A percentile compares a stretch with the other conserved stretches of the same genome.
Conservation (phyloP, 2,888 invertebrate species). For the Brachypterus glaber region DNA sequence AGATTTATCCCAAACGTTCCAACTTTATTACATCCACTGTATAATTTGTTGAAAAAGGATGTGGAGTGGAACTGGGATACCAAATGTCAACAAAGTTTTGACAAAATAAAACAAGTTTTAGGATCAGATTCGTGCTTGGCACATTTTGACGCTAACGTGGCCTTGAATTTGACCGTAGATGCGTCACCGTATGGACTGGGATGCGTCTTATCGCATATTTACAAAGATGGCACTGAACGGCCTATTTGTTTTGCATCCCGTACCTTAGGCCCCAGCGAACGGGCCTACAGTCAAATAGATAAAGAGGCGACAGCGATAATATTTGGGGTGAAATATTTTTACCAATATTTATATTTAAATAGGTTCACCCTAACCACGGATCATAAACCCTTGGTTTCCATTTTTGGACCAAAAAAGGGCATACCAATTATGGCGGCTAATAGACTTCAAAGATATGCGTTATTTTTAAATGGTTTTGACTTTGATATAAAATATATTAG, state of each 20-base stretch:
- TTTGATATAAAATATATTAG: too few species aligned
- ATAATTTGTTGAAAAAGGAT: conserved; percentile 1
- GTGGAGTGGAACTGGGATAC: conserved; percentile 1
- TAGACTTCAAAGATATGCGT: conserved; percentile 8
- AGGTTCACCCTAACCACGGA: conserved; percentile 12
- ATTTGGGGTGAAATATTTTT: conserved; percentile 9
- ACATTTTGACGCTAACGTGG: conserved; percentile 17
- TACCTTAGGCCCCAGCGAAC: conserved; percentile 14
- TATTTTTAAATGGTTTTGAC: too few species aligned
- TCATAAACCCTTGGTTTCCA: conserved; percentile 12
- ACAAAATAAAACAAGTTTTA: conserved; percentile 14
- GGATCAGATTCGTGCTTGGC: conserved; percentile 15
- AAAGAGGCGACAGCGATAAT: conserved; percentile 13
- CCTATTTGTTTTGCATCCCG: conserved; percentile 16
- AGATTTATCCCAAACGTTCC: conserved; percentile 1
- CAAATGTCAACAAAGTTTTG: neutral
- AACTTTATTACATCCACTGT: neutral
- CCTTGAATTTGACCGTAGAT: conserved; percentile 9
- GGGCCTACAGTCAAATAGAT: conserved; percentile 13
- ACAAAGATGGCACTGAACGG: conserved; percentile 15
- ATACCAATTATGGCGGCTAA: conserved; percentile 8
- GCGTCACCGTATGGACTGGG: conserved; percentile 10
- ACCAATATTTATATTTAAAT: conserved; percentile 8
- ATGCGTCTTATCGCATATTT: conserved; percentile 12
- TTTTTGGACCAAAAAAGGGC: conserved; percentile 13